Conservation (phyloP, 2,113 vertebrate genomes). For the Mandrillus leucophaeus region DNA sequence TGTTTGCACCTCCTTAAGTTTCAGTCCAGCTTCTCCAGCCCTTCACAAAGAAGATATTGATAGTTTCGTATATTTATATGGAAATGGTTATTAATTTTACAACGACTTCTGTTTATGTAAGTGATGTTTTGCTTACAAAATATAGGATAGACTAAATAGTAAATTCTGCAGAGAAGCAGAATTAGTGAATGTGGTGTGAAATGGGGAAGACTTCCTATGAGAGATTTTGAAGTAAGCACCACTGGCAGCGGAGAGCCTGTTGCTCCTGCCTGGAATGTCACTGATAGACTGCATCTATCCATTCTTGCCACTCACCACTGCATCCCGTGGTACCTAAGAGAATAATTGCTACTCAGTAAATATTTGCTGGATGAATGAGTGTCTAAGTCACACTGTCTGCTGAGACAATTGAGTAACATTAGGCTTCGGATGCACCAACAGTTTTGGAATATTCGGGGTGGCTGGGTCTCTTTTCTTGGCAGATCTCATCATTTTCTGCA, state of each 20-base stretch:
- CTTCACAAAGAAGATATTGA: not conserved
- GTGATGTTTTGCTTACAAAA: not conserved
- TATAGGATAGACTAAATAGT: not conserved
- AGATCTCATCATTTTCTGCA: slow-evolving; percentile 60
- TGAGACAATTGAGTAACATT: not conserved
- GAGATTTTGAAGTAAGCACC: not conserved
- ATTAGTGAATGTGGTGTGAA: not conserved
- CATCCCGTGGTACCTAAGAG: not conserved
- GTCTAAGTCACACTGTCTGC: not conserved
- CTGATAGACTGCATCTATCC: not conserved
- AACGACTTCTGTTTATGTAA: slow-evolving; percentile 17
- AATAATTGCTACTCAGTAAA: not conserved
- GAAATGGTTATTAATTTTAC: not conserved
- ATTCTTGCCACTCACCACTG: not conserved
- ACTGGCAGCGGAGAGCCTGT: not conserved
- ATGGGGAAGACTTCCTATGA: not conserved
- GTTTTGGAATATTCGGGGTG: not conserved
- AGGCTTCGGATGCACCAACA: not conserved
- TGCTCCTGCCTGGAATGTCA: not conserved
- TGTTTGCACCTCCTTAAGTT: not conserved
- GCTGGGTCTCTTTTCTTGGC: slow-evolving; percentile 23
- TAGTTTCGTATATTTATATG: not conserved
- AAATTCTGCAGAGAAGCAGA: not conserved
- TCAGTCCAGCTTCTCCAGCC: not conserved
- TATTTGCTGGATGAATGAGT: not conserved